Evolutionary conservation across 2,113 vertebrate genomes (phyloP).

Genomic region (Maccullochella peelii): DNA sequence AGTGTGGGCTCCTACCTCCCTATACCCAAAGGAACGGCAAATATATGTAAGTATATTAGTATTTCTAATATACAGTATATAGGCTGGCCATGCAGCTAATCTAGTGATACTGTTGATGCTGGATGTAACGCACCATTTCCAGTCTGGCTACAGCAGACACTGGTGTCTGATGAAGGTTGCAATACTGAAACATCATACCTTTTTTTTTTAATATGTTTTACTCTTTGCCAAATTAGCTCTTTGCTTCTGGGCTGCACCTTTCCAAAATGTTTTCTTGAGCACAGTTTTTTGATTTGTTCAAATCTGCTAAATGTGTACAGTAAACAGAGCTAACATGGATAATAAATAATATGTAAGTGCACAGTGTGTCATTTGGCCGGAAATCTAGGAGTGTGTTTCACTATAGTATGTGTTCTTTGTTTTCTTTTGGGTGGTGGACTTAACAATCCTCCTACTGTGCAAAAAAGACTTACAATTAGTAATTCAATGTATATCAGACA

Average conservation of each 20-base stretch:
- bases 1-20: conserved; percentile 96
- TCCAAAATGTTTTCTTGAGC: conserved; percentile 3
- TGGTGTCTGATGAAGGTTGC: background rate
- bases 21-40: conserved; percentile 97
- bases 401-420: background rate
- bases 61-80: background rate
- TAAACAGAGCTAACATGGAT: background rate
- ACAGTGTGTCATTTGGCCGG: background rate
- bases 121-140: background rate
- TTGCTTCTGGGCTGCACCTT: background rate
- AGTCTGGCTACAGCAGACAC: conserved; percentile 9
- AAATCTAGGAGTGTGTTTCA: background rate
- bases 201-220: background rate
- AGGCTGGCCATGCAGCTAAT: background rate
- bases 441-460: background rate
- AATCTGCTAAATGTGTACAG: background rate
- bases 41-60: conserved; percentile 91
- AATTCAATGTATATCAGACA: background rate
- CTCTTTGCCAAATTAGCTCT: conserved; percentile 4
- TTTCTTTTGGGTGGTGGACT: background rate
- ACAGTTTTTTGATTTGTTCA: background rate
- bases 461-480: background rate
- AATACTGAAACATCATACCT: background rate
- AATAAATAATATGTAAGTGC: background rate
- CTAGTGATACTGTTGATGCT: background rate